Base-by-base conservation (phyloP, 2,888 invertebrate genomes). In the Hirtodrosophila histrioides region DNA sequence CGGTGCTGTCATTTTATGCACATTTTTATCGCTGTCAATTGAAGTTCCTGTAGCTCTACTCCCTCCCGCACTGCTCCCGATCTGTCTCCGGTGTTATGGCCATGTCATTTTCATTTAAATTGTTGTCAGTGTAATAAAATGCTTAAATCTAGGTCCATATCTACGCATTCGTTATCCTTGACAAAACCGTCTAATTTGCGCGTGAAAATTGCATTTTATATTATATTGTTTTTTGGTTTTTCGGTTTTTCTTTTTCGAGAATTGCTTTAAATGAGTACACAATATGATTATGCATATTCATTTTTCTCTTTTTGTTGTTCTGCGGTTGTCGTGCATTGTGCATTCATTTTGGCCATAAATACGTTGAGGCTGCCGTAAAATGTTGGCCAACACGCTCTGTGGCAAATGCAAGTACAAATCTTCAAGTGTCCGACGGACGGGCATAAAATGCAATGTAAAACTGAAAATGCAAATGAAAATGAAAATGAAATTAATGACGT, bases 101-200 rank as follows among this genome's bases (percentile, higher is more conserved):
- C 84, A 64, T 82, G 87, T 82, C 82, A 67, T 69, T 85, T 74
- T 61, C 66, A 70, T 81, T 85, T 65, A 84, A 88, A 84, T 84
- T 78, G 78, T 75, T 88, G 75, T 71, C 82, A 57, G 68, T 72
- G 81, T 75, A 86, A 90, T 89, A 89, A 88, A 90, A 86, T 75
- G 69, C 75, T 75, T 69, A 76, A 86, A 90, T 90, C 90, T 91
- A 91, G 91, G 90, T 90, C 88, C 88, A 85, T 77, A 88, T 88
- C 89, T 89, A 89, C 91, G 91, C 90, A 90, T 81, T 87, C 82
- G 74, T 82, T 86, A 89, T 89, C 91, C 90, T 90, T 90, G 91
- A 55, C 57, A 36, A 54, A 40, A 9, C 36, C 55, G 58, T 48
- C 63, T 57, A 73, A 56, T 48, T 48, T 76, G 60, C 73, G 65